Evolutionary conservation across 1,140 invertebrate genomes (phyloP).

Genomic region (Drosophila ogumai): DNA sequence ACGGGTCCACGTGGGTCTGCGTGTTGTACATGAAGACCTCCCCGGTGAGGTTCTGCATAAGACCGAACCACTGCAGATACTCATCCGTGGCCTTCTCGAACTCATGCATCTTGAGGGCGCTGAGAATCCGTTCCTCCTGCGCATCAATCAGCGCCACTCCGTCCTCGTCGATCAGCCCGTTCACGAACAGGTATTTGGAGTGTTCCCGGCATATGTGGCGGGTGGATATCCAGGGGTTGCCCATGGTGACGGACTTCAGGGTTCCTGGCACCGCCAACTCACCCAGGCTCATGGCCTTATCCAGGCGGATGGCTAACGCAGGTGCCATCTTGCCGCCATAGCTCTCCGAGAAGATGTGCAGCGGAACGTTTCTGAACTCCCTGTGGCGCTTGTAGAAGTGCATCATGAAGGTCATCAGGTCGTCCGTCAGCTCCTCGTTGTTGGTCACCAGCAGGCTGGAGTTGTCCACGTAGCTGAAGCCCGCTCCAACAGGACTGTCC

Average conservation of each 20-base stretch:
- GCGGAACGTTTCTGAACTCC: slow-evolving; percentile 89
- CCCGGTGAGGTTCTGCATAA: slow-evolving; percentile 44
- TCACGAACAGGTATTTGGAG: slow-evolving; percentile 87
- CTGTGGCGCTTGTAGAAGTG: slow-evolving; percentile 88
- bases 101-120: slow-evolving; percentile 83
- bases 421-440: slow-evolving; percentile 90
- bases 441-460: slow-evolving; percentile 86
- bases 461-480: slow-evolving; percentile 92
- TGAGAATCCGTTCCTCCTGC: slow-evolving; percentile 86
- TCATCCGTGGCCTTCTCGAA: slow-evolving; percentile 41
- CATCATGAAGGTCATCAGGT: slow-evolving; percentile 90
- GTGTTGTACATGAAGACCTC: slow-evolving; percentile 59
- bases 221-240: slow-evolving; percentile 95
- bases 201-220: slow-evolving; percentile 92
- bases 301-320: slow-evolving; percentile 88
- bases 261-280: slow-evolving; percentile 87
- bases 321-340: slow-evolving; percentile 96
- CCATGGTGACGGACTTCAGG: slow-evolving; percentile 91
- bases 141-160: slow-evolving; percentile 82
- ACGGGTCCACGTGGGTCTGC: slow-evolving; percentile 46
- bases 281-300: slow-evolving; percentile 88
- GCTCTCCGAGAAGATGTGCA: slow-evolving; percentile 95
- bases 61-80: slow-evolving; percentile 12
- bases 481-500: slow-evolving; percentile 96
- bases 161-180: slow-evolving; percentile 87